Percentiles rank a stretch among this genome's conserved stretches.
Evolutionary conservation across 1,140 invertebrate species (phyloP).

Genomic region (Pomacea maculata): DNA sequence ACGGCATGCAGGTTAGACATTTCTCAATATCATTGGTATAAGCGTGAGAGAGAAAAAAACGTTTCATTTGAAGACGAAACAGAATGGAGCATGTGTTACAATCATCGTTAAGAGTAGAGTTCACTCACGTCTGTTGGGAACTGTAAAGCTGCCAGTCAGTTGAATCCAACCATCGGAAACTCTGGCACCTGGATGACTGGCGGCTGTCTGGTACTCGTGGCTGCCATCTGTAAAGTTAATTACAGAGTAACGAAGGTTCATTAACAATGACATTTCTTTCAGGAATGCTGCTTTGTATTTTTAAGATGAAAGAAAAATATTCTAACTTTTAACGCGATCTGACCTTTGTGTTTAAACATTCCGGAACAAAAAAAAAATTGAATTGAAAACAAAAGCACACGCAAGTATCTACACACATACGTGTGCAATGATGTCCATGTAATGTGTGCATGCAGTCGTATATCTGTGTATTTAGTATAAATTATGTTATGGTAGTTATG

Average conservation of each 20-base stretch:
- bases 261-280: not conserved
- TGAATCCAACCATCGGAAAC: constrained; percentile 8
- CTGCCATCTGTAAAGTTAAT: not conserved
- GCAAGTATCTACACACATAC: not conserved
- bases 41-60: too few species aligned
- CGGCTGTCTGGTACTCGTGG: not conserved
- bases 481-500: not conserved
- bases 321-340: too few species aligned
- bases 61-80: too few species aligned
- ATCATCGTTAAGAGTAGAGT: not conserved
- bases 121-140: constrained; percentile 1
- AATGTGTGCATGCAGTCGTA: constrained; percentile 14
- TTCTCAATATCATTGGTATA: too few species aligned
- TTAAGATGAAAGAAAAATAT: not conserved
- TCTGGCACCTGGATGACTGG: not conserved
- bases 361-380: not conserved
- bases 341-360: too few species aligned
- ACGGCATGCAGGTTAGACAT: too few species aligned
- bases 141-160: not conserved
- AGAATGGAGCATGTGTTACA: not conserved
- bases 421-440: not conserved
- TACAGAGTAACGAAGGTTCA: too few species aligned
- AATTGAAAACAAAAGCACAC: not conserved
- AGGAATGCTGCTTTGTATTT: not conserved
- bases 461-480: not conserved